These are phyloP conservation scores for Sarcophaga rosellei DNA, from an alignment of 2,888 invertebrate genomes.

Conservation along the genomic window DNA sequence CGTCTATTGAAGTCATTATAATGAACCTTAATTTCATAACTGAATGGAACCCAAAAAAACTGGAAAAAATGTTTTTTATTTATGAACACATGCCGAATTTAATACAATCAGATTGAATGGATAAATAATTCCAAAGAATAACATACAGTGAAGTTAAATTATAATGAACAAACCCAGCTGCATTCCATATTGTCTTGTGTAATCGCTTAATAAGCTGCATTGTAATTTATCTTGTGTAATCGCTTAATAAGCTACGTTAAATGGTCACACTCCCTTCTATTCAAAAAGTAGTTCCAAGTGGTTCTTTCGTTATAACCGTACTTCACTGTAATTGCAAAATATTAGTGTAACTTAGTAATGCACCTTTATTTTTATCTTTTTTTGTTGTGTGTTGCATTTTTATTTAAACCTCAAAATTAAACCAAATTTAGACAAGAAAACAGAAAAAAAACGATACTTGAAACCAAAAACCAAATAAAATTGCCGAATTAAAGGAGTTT, in stretches of 20 bases:
- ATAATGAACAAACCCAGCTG: no score
- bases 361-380: not conserved
- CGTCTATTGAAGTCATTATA: not conserved
- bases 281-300: no score
- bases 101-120: slow-evolving; percentile 62
- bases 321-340: slow-evolving; percentile 51
- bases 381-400: slow-evolving; percentile 7
- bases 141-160: no score
- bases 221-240: no score
- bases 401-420: slow-evolving; percentile 33
- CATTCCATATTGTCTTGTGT: no score
- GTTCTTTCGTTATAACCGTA: no score
- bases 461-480: not conserved
- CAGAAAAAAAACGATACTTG: not conserved
- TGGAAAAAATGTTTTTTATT: not conserved
- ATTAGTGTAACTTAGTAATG: slow-evolving; percentile 38
- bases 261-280: no score
- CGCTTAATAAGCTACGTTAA: no score
- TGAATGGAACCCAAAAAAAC: not conserved
- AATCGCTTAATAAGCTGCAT: no score
- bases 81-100: slow-evolving; percentile 21
- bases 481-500: slow-evolving; percentile 40
- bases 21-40: slow-evolving; percentile 28
- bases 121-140: slow-evolving; percentile 58
- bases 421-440: slow-evolving; percentile 22